These are phyloP conservation scores for Cephalopterus ornatus DNA, from an alignment of 2,113 vertebrate genomes.

Conservation along the genomic window DNA sequence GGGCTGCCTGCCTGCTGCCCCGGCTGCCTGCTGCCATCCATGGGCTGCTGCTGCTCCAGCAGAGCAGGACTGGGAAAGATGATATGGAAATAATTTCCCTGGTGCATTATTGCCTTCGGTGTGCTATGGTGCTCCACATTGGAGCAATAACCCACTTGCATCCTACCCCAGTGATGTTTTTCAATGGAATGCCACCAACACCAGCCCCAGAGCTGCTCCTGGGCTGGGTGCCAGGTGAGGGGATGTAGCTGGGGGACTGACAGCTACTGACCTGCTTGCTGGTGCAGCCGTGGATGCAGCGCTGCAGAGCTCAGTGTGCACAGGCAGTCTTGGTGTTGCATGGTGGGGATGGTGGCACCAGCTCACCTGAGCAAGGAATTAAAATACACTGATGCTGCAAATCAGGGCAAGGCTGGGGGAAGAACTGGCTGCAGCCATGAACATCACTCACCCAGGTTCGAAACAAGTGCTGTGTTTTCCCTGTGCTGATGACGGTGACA, in stretches of 20 bases:
- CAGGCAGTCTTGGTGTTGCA: background rate
- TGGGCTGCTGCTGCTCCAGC: background rate
- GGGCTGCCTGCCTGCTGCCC: background rate
- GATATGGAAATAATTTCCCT: background rate
- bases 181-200: background rate
- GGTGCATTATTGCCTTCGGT: background rate
- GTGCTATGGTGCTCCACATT: accelerated
- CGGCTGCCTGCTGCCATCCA: background rate
- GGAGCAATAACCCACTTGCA: accelerated
- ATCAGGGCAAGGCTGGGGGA: background rate
- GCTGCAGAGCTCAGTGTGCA: background rate
- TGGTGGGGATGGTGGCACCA: background rate
- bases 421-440: background rate
- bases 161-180: background rate
- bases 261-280: background rate
- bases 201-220: background rate
- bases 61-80: background rate
- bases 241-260: accelerated
- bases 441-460: accelerated
- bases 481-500: background rate
- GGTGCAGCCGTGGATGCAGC: background rate
- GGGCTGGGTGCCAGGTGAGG: background rate
- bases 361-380: background rate
- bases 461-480: background rate
- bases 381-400: background rate